Base-by-base conservation (phyloP, 2,113 vertebrate genomes). In the Jacana jacana region DNA sequence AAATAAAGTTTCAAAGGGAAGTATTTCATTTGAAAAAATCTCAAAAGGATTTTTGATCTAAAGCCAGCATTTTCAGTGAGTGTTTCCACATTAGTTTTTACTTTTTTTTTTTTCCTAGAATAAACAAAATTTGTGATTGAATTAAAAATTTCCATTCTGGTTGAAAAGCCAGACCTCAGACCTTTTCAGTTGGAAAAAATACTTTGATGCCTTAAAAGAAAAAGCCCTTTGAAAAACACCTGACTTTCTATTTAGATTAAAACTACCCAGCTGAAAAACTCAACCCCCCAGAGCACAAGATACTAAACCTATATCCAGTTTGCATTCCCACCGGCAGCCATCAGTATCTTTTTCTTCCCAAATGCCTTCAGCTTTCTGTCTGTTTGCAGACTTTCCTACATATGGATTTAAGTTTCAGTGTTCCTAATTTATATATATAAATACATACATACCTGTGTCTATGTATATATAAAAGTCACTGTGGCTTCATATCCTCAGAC, bases 101-200 rank as follows among this genome's bases (percentile, higher is more conserved):
- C 20, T 61, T 85, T 71, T 60, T 8, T 66, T 52, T 10, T 4
- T 23, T 8, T 3, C 13, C 12, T 46, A 89, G 87, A 91, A 82
- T 73, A 91, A 96, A 95, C 35, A 94, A 94, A 96, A 95, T 81
- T 93, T 92, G 60, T 76, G 57, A 89, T 89, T 2, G 2, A 95
- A 96, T 89, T 82, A 95, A 96, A 97, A 95, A 86, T 92, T 95
- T 96, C 93, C 94, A 95, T 94, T 81, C 86, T 55, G 24, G 30
- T 87, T 78, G 49, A 63, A 91, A 93, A 91, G 17, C 31, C 54
- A 87, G 28, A 48, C 16, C 11, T 86, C 54, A 87, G 28, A 48
- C 16, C 11, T 86, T 93, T 89, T 89, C 93, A 86, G 40, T 66
- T 72, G 84, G 78, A 95, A 95, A 95, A 96, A 95, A 81, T 52